Evolutionary conservation across 2,113 vertebrate genomes (phyloP), one percentile per base, ranked within the genome.

Genomic region (Apodemus speciosus): DNA sequence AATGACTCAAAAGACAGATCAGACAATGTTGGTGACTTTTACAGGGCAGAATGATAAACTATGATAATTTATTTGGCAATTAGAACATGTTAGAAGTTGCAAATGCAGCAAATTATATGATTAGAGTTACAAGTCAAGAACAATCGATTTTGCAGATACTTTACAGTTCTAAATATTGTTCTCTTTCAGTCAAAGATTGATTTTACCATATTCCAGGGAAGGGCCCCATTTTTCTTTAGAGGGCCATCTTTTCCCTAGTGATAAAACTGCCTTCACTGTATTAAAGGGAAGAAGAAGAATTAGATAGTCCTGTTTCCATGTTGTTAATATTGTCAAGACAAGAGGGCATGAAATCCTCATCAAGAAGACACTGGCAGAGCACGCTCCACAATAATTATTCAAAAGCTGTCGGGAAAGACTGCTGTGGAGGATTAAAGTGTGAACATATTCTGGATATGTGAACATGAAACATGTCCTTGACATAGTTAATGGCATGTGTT

Each of bases 131-230:
- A 38, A 86, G 72, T 95, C 90, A 88, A 53, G 56, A 85, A 93
- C 77, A 88, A 94, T 85, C 81, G 68, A 95, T 94, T 96, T 88
- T 81, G n/a, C 46, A 93, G 83, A 88, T 92, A 92, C 27, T 49
- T 90, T 95, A 76, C 46, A 64, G 32, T 87, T 92, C 60, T 4
- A 96, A 89, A 94, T 95, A 90, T 73, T 95, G 40, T 94, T 93
- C 51, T 87, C 76, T 95, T 69, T 30, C 62, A 88, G 27, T 38
- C 9, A 68, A 81, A 83, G 58, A 95, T 86, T 92, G 71, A 93
- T 83, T 97, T 94, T 94, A 38, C 58, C 51, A 85, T 94, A 90
- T 85, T 95, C 81, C 84, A 4, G 14, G 21, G 32, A 96, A 96
- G 23, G 85, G 25, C 6, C 13, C 20, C 53, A 83, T 94, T 88